Evolutionary conservation across 2,797 vertebrate species (phyloP).

Genomic region (Erethizon dorsatum): DNA sequence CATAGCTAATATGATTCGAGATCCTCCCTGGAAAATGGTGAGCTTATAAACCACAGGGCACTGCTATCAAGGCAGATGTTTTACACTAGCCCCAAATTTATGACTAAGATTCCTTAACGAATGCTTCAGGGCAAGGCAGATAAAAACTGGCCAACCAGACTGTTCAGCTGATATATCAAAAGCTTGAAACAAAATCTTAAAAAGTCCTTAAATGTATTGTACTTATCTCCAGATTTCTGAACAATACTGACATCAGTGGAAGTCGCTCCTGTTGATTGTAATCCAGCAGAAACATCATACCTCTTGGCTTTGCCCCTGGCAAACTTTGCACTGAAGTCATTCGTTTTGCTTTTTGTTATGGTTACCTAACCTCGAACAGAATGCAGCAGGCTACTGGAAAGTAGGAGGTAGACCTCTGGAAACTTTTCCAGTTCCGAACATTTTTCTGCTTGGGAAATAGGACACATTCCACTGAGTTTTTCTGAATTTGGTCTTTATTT

Average conservation of each 20-base stretch:
- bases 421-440: background rate
- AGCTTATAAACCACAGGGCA: constrained; percentile 62
- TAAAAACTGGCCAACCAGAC: constrained; percentile 13
- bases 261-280: constrained; percentile 68
- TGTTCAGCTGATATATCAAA: constrained; percentile 59
- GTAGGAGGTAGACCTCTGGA: constrained; percentile 67
- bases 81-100: constrained; percentile 67
- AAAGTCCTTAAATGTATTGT: constrained; percentile 35
- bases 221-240: constrained; percentile 56
- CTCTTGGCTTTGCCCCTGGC: constrained; percentile 77
- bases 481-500: constrained; percentile 61
- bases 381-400: constrained; percentile 63
- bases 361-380: constrained; percentile 65
- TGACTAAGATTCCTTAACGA: constrained; percentile 75
- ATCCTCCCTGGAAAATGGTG: constrained; percentile 52
- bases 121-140: constrained; percentile 50
- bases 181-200: background rate
- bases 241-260: background rate
- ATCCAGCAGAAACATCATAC: constrained; percentile 70
- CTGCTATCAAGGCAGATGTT: constrained; percentile 68
- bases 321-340: constrained; percentile 70
- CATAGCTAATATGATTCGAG: constrained; percentile 70
- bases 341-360: constrained; percentile 67
- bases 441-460: constrained; percentile 61
- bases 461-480: background rate